Conservation (phyloP, 2,888 invertebrate species). For the Patella pellucida region DNA sequence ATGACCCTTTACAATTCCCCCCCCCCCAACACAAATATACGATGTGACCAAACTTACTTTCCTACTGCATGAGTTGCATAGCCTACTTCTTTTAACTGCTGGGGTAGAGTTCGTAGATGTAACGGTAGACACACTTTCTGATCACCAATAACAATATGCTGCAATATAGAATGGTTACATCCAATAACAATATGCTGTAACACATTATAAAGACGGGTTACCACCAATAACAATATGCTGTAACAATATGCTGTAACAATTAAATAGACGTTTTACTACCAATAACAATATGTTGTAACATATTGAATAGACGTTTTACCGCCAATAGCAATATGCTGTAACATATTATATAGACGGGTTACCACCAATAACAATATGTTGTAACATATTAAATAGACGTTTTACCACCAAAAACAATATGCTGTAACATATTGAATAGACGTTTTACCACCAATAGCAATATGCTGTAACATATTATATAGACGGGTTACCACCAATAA, state of each 20-base stretch:
- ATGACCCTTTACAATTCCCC: no score
- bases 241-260: no score
- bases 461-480: no score
- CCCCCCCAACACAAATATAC: neutral
- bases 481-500: constrained; percentile 28
- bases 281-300: no score
- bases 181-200: constrained; percentile 6
- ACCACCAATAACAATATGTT: no score
- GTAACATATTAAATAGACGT: no score
- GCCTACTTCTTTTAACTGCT: constrained; percentile 46
- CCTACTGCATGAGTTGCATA: constrained; percentile 59
- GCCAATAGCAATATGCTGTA: constrained; percentile 8
- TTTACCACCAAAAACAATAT: no score
- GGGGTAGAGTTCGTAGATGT: constrained; percentile 48
- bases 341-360: no score
- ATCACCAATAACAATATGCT: no score
- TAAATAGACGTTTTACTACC: constrained; percentile 39
- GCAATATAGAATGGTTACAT: constrained; percentile 43
- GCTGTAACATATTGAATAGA: constrained; percentile 20
- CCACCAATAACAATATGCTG: neutral
- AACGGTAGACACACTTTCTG: constrained; percentile 53
- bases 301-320: no score
- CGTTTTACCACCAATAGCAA: neutral
- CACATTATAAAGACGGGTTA: constrained; percentile 7
- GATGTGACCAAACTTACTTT: constrained; percentile 39